Conservation (phyloP, 1,140 invertebrate species). For the Neotoxoptera formosana region DNA sequence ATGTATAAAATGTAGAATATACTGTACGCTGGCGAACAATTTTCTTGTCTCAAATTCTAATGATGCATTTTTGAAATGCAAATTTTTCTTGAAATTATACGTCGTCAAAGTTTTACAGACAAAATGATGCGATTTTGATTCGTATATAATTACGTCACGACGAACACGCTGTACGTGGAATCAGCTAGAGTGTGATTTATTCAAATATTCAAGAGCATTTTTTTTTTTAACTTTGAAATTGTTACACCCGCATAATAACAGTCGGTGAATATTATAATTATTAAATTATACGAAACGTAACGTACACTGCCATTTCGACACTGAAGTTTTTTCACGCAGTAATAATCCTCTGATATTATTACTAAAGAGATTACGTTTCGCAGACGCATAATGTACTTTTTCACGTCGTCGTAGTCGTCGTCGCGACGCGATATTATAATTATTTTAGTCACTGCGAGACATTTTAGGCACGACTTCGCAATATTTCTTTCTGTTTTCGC, state of each 20-base stretch:
- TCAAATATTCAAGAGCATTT: slow-evolving; percentile 12
- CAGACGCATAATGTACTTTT: neutral
- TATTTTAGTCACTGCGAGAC: neutral
- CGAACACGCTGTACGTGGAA: neutral
- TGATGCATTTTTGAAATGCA: neutral
- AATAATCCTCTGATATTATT: slow-evolving; percentile 18
- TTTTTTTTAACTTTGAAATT: slow-evolving; percentile 6
- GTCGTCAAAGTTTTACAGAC: neutral
- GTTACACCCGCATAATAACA: neutral
- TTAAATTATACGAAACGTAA: slow-evolving; percentile 17
- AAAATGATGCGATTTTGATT: neutral
- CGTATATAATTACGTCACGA: neutral
- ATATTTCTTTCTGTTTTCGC: neutral
- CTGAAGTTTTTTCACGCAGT: neutral
- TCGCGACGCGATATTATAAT: neutral
- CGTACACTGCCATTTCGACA: neutral
- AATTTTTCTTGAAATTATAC: neutral
- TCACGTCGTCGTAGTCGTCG: neutral
- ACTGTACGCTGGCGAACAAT: neutral
- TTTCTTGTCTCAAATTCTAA: neutral
- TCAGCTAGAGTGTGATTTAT: neutral
- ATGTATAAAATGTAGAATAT: neutral
- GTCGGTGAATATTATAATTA: neutral
- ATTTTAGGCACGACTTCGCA: neutral
- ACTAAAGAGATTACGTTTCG: slow-evolving; percentile 6